These are phyloP conservation scores for Microplitis manilae DNA, from an alignment of 2,888 invertebrate genomes.

Conservation along the genomic window DNA sequence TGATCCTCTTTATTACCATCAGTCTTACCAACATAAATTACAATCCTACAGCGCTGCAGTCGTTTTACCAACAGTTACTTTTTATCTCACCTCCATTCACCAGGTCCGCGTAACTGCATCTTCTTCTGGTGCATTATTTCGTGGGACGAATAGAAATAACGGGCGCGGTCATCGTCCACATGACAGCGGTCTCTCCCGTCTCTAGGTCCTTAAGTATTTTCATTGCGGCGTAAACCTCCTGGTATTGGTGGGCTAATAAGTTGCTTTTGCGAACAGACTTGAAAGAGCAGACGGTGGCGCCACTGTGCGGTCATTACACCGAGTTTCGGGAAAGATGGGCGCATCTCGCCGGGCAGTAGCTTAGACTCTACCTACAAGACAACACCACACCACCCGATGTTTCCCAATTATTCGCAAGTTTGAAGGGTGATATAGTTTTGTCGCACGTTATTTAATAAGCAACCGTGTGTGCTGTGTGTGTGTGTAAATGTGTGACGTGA, in stretches of 20 bases:
- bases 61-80: neutral
- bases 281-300: slow-evolving; percentile 47
- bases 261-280: neutral
- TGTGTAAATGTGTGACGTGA: slow-evolving; percentile 36
- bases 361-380: slow-evolving; percentile 70
- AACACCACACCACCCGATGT: slow-evolving; percentile 57
- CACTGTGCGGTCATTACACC: slow-evolving; percentile 58
- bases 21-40: slow-evolving; percentile 21
- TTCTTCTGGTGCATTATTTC: slow-evolving; percentile 19
- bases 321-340: slow-evolving; percentile 69
- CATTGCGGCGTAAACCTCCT: neutral
- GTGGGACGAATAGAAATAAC: slow-evolving; percentile 46
- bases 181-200: slow-evolving; percentile 25
- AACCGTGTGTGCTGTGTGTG: slow-evolving; percentile 27
- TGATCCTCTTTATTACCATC: slow-evolving; percentile 1
- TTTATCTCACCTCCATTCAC: slow-evolving; percentile 35
- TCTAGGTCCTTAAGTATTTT: slow-evolving; percentile 35
- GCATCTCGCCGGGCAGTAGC: slow-evolving; percentile 70
- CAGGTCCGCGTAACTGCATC: slow-evolving; percentile 28
- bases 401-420: slow-evolving; percentile 46
- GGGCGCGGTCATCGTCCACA: slow-evolving; percentile 61
- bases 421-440: slow-evolving; percentile 30
- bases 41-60: neutral
- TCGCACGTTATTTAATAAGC: slow-evolving; percentile 25
- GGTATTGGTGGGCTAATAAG: neutral